Base-by-base conservation (phyloP, 2,888 invertebrate species). In the Chloroclysta siterata region DNA sequence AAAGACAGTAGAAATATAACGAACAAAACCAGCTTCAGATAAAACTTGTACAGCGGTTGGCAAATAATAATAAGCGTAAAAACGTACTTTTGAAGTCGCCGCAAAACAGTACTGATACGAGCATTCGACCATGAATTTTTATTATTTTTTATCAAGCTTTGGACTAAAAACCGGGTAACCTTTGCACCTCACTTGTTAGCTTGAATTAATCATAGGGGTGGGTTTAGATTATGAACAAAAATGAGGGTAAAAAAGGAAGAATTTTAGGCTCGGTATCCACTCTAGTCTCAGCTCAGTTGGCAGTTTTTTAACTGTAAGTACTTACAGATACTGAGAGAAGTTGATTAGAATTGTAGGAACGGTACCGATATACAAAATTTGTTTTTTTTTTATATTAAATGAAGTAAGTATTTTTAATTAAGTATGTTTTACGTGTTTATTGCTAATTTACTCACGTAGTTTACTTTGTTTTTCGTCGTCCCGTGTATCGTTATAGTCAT, bases 181-280 rank as follows among this genome's bases (percentile, higher is more conserved):
- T 72, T 70, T 70, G 61, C 67, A 65, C 60, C 60, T 53, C 62
- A 64, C 68, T 67, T 70, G 65, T 83, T 84, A 81, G 76, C 77
- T 75, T 81, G 80, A 84, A 85, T 85, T 84, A 84, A 81, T 83
- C 81, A 83, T 77, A 70, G 67, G 68, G 72, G 48, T 29, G 46
- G 28, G 41, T 42, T 33, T 51, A 44, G 51, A 51, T 42, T 50
- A 57, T 41, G 7, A 22, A 44, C 39, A 13, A 36, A 60, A 63
- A 58, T 15, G 47, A 15, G 55, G 46, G 55, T 39, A 11, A 39
- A 39, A 39, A 39, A 11, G 11, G 10, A 1, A 11, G 11, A 39
- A 39, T 7, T 39, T 39, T 11, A 39, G 11, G 10, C 33, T 33
- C 7, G 22, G 22, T 22, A 22, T 22, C 22, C 22, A 22, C 22